Evolutionary conservation across 1,140 invertebrate species (phyloP), one percentile per base, ranked within the genome.

Genomic region (Paramacrobiotus metropolitanus): DNA sequence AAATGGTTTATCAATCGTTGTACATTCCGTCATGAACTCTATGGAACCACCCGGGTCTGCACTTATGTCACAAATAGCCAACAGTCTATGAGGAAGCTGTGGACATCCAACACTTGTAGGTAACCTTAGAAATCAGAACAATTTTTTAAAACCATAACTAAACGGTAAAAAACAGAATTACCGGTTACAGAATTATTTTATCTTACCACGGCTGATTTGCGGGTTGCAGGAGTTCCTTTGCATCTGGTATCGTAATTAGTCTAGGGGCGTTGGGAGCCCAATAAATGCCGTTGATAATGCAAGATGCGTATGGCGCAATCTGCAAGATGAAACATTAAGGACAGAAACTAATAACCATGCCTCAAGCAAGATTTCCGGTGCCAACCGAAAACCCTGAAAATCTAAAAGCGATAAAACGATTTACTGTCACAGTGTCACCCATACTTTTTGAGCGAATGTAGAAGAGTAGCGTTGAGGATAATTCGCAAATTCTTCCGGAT

Each of bases 11-110:
- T 99, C 94, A 60, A 99, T 99, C 0, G 93, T 98, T 0, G 95
- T 99, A 68, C 93, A 98, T 70, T 98, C 93, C 68, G 93, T 92
- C 93, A 99, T 97, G 69, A 99, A 98, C 75, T 99, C 94, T 62
- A 98, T 96, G 24, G 91, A 96, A 55, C 93, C 92, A 20, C 93
- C 93, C 0, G 94, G 94, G 76, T 99, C 95, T 1, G 94, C 94
- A 1, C 88, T 93, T 67, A 98, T 97, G 71, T 98, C 94, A 72
- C 93, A 98, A 68, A 98, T 92, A 2, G 79, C 78, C 21, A 82
- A 65, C 29, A 82, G 72, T 70, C 80, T 76, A 71, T 95, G 90
- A 0, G 92, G 91, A 59, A 97, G 72, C 24, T 85, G 80, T 1
- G 91, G 87, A 29, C 88, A 86, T 0, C 91, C 77, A 30, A 62